These are phyloP conservation scores for Callaeas wilsoni DNA, from an alignment of 2,113 vertebrate genomes.

Conservation along the genomic window DNA sequence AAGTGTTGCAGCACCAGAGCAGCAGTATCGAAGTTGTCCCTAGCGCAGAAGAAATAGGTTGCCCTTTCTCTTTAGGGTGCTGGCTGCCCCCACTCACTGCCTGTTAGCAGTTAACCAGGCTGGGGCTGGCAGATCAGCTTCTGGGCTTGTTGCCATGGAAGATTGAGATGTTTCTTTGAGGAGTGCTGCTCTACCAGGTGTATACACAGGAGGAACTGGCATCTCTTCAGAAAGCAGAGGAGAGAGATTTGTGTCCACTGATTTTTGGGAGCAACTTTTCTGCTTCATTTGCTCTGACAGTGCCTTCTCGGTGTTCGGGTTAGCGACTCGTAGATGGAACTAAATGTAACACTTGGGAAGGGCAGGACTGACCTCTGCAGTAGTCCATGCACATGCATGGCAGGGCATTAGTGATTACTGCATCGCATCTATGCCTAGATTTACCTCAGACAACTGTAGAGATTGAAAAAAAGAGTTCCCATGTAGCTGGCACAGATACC, in stretches of 20 bases:
- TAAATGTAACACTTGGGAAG: neutral
- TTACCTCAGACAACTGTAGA: neutral
- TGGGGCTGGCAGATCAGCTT: conserved; percentile 12
- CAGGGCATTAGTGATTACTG: neutral
- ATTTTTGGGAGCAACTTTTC: conserved; percentile 40
- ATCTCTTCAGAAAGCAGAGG: conserved; percentile 33
- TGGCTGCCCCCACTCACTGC: neutral
- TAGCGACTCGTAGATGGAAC: neutral
- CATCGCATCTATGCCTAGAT: neutral
- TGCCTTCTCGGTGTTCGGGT: neutral
- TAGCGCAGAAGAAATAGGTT: neutral
- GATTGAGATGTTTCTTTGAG: conserved; percentile 51
- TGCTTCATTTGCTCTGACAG: conserved; percentile 34
- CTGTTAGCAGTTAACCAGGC: neutral
- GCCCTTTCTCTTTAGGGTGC: neutral
- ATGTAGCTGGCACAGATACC: neutral
- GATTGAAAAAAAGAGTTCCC: neutral
- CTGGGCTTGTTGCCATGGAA: conserved; percentile 51
- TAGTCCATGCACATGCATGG: neutral
- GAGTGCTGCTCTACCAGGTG: conserved; percentile 39
- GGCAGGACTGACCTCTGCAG: neutral
- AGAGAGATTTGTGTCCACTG: conserved; percentile 25
- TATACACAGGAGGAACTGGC: conserved; percentile 60
- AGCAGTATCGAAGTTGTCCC: neutral
- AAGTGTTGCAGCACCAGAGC: neutral